Base-by-base conservation (phyloP, 2,113 vertebrate species). In the Hypocryptadius cinnamomeus region DNA sequence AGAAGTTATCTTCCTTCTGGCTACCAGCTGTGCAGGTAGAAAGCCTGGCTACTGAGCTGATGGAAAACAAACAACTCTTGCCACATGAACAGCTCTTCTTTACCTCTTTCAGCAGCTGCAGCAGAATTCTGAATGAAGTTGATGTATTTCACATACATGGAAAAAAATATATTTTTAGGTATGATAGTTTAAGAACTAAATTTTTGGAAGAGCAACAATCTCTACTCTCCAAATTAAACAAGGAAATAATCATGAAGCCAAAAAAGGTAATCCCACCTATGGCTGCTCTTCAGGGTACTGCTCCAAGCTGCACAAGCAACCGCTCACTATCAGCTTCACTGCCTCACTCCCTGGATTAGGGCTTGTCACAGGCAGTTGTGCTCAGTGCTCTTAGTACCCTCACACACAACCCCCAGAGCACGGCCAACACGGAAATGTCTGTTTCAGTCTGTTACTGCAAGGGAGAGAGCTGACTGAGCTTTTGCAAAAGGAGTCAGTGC, bases 81-180 rank as follows among this genome's bases (percentile, higher is more conserved):
- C 50, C 72, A 70, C 7, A 0, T 5, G 30, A 39, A 57, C 8
- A 5, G 71, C 31, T 80, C 51, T 71, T 66, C 54, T 54, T 70
- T 22, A 64, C 24, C 20, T 74, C 77, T 39, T 80, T 16, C 64
- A 44, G 54, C 3, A 1, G 66, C 66, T 61, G 27, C 69, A 89
- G 59, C 31, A 47, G 27, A 42, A 30, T 88, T 71, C 24, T 50
- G 37, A 57, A 54, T 25, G 4, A 79, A 63, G 33, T 10, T 2
- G 15, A 70, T 8, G 10, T 30, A 51, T 85, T 61, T 42, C 50
- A 65, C 0, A 0, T 11, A 81, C 16, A 28, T 0, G 0, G 42
- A 69, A 61, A 69, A 72, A 45, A 50, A 15, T 19, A 6, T 30
- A n/a, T 20, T 76, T 91, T 79, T 22, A 59, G 25, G n/a, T 39